Conservation (phyloP, 1,140 invertebrate species). For the Dreissena rostriformis region DNA sequence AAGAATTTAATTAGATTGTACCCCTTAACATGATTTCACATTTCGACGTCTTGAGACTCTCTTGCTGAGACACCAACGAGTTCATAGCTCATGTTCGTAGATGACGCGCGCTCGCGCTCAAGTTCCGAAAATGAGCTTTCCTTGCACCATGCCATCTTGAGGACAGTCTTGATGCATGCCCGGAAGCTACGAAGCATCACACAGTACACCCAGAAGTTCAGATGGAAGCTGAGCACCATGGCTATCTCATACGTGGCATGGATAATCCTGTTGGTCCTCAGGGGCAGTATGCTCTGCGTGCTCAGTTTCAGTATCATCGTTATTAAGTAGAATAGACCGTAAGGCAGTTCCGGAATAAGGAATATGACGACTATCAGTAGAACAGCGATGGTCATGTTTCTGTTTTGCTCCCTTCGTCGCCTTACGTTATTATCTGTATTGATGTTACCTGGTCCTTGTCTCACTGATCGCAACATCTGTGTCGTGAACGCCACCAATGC, state of each 20-base stretch:
- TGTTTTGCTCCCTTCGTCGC: neutral
- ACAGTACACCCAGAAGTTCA: conserved; percentile 55
- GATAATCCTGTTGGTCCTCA: conserved; percentile 30
- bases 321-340: conserved; percentile 39
- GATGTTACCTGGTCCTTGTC: neutral
- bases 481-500: neutral
- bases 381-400: conserved; percentile 29
- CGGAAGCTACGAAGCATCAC: conserved; percentile 27
- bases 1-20: no score
- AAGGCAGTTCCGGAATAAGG: conserved; percentile 43
- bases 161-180: conserved; percentile 1
- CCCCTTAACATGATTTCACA: no score
- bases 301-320: conserved; percentile 5
- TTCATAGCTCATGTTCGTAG: conserved; percentile 56
- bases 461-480: neutral
- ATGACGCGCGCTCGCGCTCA: conserved; percentile 14
- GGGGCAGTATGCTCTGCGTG: conserved; percentile 9
- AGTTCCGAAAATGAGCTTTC: neutral
- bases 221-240: conserved; percentile 38
- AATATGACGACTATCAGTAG: conserved; percentile 34
- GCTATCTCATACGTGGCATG: conserved; percentile 32
- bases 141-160: conserved; percentile 3
- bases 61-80: conserved; percentile 40
- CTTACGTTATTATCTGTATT: neutral
- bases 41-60: no score